A percentile compares a stretch with the other conserved stretches of the same genome.
Conservation (phyloP, 2,797 vertebrate species). For the Lacerta agilis region DNA sequence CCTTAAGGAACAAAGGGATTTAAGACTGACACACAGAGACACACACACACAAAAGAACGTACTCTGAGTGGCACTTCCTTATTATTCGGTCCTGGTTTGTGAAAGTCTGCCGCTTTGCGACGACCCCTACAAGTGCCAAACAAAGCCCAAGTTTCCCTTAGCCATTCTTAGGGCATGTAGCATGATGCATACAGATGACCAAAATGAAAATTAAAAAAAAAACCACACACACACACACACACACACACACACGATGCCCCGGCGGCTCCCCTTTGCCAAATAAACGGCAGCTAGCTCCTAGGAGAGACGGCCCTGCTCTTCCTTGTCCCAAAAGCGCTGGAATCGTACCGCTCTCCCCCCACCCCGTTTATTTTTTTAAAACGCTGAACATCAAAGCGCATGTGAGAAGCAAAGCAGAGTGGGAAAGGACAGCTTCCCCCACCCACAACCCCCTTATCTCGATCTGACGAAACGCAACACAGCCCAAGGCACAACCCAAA, state of each 20-base stretch:
- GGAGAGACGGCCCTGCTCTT: not conserved
- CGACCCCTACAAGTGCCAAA: not conserved
- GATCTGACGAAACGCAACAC: conserved; percentile 61
- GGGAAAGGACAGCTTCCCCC: conserved; percentile 46
- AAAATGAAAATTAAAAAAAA: not conserved
- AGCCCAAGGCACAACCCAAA: conserved; percentile 52
- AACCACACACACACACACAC: too few species aligned
- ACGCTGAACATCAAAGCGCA: conserved; percentile 63
- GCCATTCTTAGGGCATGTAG: too few species aligned
- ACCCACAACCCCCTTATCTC: conserved; percentile 39
- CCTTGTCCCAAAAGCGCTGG: conserved; percentile 9
- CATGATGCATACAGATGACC: not conserved
- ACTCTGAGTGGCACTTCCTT: not conserved
- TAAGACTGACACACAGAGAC: too few species aligned
- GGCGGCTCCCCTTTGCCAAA: conserved; percentile 6
- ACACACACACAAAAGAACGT: too few species aligned
- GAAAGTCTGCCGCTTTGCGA: not conserved
- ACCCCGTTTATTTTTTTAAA: conserved; percentile 46
- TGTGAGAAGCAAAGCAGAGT: conserved; percentile 49
- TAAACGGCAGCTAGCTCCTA: not conserved
- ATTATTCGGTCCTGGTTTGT: not conserved
- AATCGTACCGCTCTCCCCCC: conserved; percentile 13
- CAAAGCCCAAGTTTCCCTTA: not conserved
- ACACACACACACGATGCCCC: not conserved
- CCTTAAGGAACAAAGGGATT: too few species aligned